Percentiles rank a stretch among this genome's conserved stretches.
These are phyloP conservation scores for Lateolabrax maculatus DNA, from an alignment of 2,797 vertebrate genomes.

Conservation along the genomic window DNA sequence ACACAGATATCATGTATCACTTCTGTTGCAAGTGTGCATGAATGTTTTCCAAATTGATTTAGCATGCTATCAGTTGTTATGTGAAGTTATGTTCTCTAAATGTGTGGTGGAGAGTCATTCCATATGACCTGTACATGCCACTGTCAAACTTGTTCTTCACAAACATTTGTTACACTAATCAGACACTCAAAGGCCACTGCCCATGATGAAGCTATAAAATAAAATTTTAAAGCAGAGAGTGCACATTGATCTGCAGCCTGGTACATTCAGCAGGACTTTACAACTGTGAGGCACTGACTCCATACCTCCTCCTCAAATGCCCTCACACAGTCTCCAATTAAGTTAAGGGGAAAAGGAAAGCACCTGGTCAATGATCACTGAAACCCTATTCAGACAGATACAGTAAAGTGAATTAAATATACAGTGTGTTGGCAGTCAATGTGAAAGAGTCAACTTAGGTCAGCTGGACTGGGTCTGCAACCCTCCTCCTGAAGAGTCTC, in stretches of 20 bases:
- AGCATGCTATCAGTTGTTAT: slow-evolving; percentile 6
- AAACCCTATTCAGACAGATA: not conserved
- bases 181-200: slow-evolving; percentile 45
- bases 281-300: slow-evolving; percentile 1
- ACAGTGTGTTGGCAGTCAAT: not conserved
- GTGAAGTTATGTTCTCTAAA: slow-evolving; percentile 18
- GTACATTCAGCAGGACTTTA: slow-evolving; percentile 39
- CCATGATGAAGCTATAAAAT: slow-evolving; percentile 52
- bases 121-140: slow-evolving; percentile 1
- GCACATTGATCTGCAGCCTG: slow-evolving; percentile 34
- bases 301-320: slow-evolving; percentile 4
- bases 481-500: not conserved
- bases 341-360: slow-evolving; percentile 12
- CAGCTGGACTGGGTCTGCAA: not conserved
- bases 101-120: not conserved
- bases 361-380: slow-evolving; percentile 1
- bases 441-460: not conserved
- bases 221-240: slow-evolving; percentile 24
- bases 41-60: slow-evolving; percentile 19
- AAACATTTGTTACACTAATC: slow-evolving; percentile 48
- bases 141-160: slow-evolving; percentile 23
- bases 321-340: not conserved
- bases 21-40: not conserved
- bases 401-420: not conserved
- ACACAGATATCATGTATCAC: not conserved